Conservation (phyloP, 2,797 vertebrate genomes). For the Cyclopterus lumpus region DNA sequence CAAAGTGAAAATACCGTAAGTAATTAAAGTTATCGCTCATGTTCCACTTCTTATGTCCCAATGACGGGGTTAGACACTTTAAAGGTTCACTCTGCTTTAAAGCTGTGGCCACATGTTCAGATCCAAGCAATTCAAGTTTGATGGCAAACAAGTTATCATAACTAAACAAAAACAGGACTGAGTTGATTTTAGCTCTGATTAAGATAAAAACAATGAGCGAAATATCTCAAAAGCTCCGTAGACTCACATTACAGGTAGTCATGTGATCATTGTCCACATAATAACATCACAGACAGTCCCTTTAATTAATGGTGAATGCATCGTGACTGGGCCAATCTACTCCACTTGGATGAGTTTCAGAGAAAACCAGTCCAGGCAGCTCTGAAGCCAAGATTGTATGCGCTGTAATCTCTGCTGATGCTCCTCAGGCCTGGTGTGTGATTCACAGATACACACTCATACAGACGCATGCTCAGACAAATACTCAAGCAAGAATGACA, state of each 20-base stretch:
- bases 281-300: not conserved
- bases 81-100: not conserved
- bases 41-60: no score
- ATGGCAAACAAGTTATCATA: not conserved
- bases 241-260: not conserved
- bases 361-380: conserved; percentile 31
- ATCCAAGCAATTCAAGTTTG: not conserved
- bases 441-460: conserved; percentile 1
- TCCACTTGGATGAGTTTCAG: no score
- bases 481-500: conserved; percentile 8
- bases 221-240: not conserved
- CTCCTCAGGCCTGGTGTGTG: conserved; percentile 15
- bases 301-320: not conserved
- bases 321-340: not conserved
- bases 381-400: conserved; percentile 16
- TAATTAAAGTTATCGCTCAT: not conserved
- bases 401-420: conserved; percentile 31
- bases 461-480: conserved; percentile 9
- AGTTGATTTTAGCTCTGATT: not conserved
- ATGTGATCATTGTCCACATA: not conserved
- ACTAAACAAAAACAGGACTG: not conserved
- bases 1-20: not conserved
- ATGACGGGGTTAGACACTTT: not conserved
- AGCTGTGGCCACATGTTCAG: not conserved
- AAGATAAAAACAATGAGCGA: not conserved